Base-by-base conservation (phyloP, 2,797 vertebrate species). In the Pampus argenteus region DNA sequence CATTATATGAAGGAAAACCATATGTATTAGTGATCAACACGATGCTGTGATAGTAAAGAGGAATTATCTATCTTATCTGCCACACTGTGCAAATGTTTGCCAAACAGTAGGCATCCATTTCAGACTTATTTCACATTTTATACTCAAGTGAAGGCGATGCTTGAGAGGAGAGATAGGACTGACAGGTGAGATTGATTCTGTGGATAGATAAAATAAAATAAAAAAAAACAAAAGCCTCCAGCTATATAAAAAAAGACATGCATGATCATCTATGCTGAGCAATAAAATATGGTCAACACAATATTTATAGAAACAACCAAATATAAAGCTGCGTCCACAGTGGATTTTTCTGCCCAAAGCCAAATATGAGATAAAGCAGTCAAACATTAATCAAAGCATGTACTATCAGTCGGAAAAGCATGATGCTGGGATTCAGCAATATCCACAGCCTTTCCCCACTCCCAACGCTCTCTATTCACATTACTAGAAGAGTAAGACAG, bases 331-430 rank as follows among this genome's bases (percentile, higher is more conserved):
- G 50, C 50, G 63, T 68, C 56, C 68, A 72, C 50, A 59, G 48
- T 34, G 26, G 13, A 50, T 71, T 52, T 63, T 81, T 66, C 60
- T 61, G 42, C 29, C 59, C 26, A 68, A 72, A 72, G 78, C 63
- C 58, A 70, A 83, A 74, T 78, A 45, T 51, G 61, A 76, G 73
- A 88, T 80, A 85, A 86, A 82, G 57, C 67, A 49, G 57, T 85
- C 56, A 73, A 78, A 84, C 60, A 82, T 84, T 77, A 84, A 76
- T 87, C 82, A 89, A 81, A 85, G 73, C 68, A 40, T 68, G 79
- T 45, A 54, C 80, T 84, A 86, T 79, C 77, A 72, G 75, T 83
- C 65, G 50, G 69, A 63, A 31, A 63, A 31, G 62, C 74, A 65
- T 50, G 59, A 84, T 76, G 76, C 74, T 13, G 23, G 71, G 79